A percentile compares a stretch with the other conserved stretches of the same genome.
Conservation (phyloP, 2,888 invertebrate genomes). For the Drosophila anceps region DNA sequence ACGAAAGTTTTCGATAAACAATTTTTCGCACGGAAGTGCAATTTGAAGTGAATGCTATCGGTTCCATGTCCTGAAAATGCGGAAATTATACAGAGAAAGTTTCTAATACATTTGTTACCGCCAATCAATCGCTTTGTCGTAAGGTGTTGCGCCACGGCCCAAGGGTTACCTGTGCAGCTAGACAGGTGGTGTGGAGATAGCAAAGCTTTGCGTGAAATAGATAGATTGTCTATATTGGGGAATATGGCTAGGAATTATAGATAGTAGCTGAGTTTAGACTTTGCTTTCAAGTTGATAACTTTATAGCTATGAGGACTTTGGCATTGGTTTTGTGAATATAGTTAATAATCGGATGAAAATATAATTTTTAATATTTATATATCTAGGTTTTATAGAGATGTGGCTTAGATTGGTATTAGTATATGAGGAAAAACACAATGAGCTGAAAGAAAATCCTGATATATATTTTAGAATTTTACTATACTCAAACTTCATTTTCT, state of each 20-base stretch:
- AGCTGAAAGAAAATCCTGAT: background rate
- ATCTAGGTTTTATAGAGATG: no score
- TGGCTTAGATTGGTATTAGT: background rate
- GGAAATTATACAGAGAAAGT: slow-evolving; percentile 77
- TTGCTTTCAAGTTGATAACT: no score
- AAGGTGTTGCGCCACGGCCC: slow-evolving; percentile 28
- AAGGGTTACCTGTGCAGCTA: slow-evolving; percentile 13
- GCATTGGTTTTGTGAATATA: background rate
- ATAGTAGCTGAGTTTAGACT: background rate
- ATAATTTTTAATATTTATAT: no score
- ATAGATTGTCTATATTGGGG: slow-evolving; percentile 24
- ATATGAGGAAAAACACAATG: background rate
- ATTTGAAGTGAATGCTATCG: slow-evolving; percentile 72
- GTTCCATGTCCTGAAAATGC: slow-evolving; percentile 66
- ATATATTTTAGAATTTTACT: background rate
- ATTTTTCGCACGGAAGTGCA: slow-evolving; percentile 81
- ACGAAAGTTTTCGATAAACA: slow-evolving; percentile 77
- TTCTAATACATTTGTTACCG: slow-evolving; percentile 78
- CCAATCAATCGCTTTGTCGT: slow-evolving; percentile 64
- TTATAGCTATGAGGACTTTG: background rate
- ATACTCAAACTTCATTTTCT: background rate
- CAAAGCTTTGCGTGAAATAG: slow-evolving; percentile 61
- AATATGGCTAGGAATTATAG: background rate
- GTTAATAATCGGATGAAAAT: background rate
- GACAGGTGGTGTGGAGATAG: slow-evolving; percentile 1